Evolutionary conservation across 2,113 vertebrate species (phyloP), one percentile per base, ranked within the genome.

Genomic region (Hepsetus odoe): DNA sequence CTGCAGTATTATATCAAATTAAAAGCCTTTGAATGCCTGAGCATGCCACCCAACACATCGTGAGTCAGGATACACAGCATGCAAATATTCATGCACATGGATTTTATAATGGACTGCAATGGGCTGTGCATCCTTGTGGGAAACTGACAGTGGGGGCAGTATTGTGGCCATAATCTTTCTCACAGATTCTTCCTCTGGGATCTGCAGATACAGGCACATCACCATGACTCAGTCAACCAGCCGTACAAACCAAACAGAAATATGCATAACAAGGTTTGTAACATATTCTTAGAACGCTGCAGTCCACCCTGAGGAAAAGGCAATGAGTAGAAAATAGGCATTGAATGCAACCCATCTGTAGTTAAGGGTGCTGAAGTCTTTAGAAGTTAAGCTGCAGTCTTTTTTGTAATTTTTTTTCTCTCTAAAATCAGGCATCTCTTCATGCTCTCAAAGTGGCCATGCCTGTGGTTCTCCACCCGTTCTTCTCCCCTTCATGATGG

Each of bases 121-220:
- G 26, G 53, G n/a, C 58, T n/a, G 11, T n/a, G 46, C 56, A 65
- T 38, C 61, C 61, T 33, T 80, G 53, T 66, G 59, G 66, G 81
- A 76, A 51, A 18, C 40, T 24, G 55, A 76, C 51, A 80, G 22
- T 2, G 62, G n/a, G 62, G 51, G 74, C 71, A 74, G 58, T 72
- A 70, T 79, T 79, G 81, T 70, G 71, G 61, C 72, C n/a, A n/a
- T 79, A 49, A 83, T 79, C 59, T 44, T 74, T 72, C 70, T 75
- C n/a, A 7, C 24, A 66, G 65, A 79, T 64, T 59, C 66, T 33
- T n/a, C 83, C 80, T 79, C 40, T 72, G 83, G 80, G 83, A 82
- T 76, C 72, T 76, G 79, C 67, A 76, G 68, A 81, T 82, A 71
- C 38, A 62, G 20, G 11, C 30, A 65, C 67, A 64, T 56, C 58